phyloP scores from a whole-genome alignment of 2,113 vertebrate species.

The Xiphophorus couchianus region DNA sequence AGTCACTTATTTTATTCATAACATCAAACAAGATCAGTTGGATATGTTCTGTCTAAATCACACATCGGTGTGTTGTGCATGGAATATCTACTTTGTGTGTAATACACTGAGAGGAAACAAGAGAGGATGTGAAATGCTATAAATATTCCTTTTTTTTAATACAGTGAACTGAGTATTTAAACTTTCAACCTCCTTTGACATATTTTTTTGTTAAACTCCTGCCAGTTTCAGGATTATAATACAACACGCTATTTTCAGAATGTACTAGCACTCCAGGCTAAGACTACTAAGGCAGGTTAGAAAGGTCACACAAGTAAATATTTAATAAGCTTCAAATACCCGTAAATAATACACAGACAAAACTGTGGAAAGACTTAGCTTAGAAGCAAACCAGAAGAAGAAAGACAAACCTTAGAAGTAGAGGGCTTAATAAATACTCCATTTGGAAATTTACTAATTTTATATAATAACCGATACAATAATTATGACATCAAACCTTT shows the following conservation, averaged over 20 bases:
- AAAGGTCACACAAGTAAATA: slow-evolving; percentile 51
- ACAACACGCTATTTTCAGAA: not conserved
- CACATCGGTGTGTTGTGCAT: slow-evolving; percentile 56
- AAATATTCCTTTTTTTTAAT: slow-evolving; percentile 20
- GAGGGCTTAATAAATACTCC: no score
- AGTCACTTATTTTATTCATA: slow-evolving; percentile 13
- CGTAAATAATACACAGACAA: slow-evolving; percentile 45
- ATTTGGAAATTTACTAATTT: no score
- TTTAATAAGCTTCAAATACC: slow-evolving; percentile 48
- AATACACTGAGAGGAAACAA: not conserved
- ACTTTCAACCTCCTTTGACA: slow-evolving; percentile 22
- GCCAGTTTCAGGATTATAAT: not conserved
- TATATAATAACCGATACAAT: no score
- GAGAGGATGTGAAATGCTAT: slow-evolving; percentile 17
- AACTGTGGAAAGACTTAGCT: slow-evolving; percentile 10
- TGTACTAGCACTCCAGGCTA: slow-evolving; percentile 14
- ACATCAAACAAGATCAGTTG: slow-evolving; percentile 36
- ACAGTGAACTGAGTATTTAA: slow-evolving; percentile 30
- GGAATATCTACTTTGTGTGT: slow-evolving; percentile 43
- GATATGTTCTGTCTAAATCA: slow-evolving; percentile 22
- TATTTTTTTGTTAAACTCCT: slow-evolving; percentile 33
- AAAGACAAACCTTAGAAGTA: not conserved
- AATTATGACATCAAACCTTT: no score
- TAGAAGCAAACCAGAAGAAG: slow-evolving; percentile 12
- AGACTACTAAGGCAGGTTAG: slow-evolving; percentile 28